Evolutionary conservation across 2,113 vertebrate genomes (phyloP), one percentile per base, ranked within the genome.

Genomic region (Narcine bancroftii): DNA sequence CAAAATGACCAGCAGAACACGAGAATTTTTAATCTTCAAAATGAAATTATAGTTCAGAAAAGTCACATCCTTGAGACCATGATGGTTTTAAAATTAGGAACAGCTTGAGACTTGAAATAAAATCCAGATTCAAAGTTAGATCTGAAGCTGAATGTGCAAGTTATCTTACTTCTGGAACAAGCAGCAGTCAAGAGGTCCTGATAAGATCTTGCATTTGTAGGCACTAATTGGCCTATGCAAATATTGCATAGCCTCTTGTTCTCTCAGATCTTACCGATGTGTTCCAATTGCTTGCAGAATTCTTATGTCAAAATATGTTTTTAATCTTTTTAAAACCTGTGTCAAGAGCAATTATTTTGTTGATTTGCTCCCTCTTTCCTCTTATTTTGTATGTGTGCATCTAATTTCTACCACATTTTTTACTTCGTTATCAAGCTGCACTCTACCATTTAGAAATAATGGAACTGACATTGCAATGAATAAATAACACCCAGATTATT

Each of bases 111-210:
- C n/a, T 65, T 89, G 85, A 36, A 89, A 39, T n/a, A 29, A 81
- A 53, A 50, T 81, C 77, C 85, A 65, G 65, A 89, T 89, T 65
- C 85, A 89, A 89, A 89, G 85, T 60, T 56, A 63, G 65, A 89
- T 65, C 63, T 24, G 56, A 65, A 89, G n/a, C n/a, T 65, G 60
- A 36, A 42, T 65, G 56, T 63, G 56, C 36, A 36, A 81, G 77
- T 50, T 81, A 50, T 53, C 42, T 11, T 81, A 13, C 45, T 81
- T 81, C 45, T 81, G 29, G 45, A 81, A 39, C 24, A 24, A 79
- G 39, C 77, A 42, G 24, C 10, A 53, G 47, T 81, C 45, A 81
- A 47, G 77, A 81, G 76, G 45, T 11, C 47, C 21, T 6, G 77
- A 53, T 81, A 81, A 81, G 11, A 81, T 81, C 77, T 53, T 50